phyloP scores from a whole-genome alignment of 1,140 invertebrate genomes.

The Agraylea sexmaculata region DNA sequence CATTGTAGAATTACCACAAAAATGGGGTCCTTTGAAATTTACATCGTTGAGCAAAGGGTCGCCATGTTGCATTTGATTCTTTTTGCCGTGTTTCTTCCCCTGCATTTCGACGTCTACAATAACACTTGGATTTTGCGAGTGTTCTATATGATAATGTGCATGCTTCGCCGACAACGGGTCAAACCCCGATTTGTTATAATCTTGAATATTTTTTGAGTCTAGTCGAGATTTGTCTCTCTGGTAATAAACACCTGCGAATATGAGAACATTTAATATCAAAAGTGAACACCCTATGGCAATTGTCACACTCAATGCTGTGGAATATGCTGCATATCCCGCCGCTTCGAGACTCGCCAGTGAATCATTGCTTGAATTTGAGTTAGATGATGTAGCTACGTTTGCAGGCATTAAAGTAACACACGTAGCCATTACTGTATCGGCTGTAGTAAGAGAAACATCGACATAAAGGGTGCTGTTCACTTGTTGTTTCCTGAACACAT shows the following conservation, averaged over 20 bases:
- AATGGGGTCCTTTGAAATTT: conserved; percentile 38
- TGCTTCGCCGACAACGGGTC: conserved; percentile 53
- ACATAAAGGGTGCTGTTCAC: conserved; percentile 30
- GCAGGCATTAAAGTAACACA: conserved; percentile 35
- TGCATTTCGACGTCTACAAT: conserved; percentile 71
- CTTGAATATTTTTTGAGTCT: conserved; percentile 38
- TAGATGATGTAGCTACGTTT: conserved; percentile 25
- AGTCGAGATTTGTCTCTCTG: conserved; percentile 68
- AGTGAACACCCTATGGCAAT: conserved; percentile 82
- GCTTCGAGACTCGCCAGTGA: conserved; percentile 65
- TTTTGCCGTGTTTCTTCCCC: conserved; percentile 21
- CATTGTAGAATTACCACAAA: conserved; percentile 22
- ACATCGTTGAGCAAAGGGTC: conserved; percentile 32
- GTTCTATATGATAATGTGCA: conserved; percentile 53
- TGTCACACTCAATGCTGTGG: conserved; percentile 72
- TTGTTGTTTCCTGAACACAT: conserved; percentile 24
- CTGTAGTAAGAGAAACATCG: conserved; percentile 34
- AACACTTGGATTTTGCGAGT: conserved; percentile 53
- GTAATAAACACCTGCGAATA: conserved; percentile 79
- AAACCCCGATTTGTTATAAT: conserved; percentile 54
- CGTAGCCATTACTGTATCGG: conserved; percentile 34
- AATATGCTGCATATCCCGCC: conserved; percentile 65
- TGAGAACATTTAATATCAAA: conserved; percentile 75
- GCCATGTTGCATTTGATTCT: conserved; percentile 25
- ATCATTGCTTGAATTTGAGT: conserved; percentile 50